These are phyloP conservation scores for Sternotherus odoratus DNA, from an alignment of 2,797 vertebrate genomes.

Conservation along the genomic window DNA sequence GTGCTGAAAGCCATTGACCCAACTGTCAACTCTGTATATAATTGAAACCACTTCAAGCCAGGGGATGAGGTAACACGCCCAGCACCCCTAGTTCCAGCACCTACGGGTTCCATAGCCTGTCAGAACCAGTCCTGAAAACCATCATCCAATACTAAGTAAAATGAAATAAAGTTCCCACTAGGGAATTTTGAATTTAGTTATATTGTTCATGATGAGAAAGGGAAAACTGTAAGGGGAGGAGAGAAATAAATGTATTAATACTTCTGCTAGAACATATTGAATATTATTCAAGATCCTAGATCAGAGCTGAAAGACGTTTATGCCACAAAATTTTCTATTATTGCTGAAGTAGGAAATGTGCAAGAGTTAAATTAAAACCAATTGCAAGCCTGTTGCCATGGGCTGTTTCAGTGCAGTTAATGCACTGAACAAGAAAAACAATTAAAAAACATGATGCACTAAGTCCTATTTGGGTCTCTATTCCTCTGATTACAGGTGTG, in stretches of 20 bases:
- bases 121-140: neutral
- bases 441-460: too few relatives aligned
- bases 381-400: neutral
- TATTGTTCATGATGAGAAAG: neutral
- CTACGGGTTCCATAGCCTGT: neutral
- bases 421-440: neutral
- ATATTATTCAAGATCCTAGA: neutral
- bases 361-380: neutral
- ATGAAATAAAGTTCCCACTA: neutral
- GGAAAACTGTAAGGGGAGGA: neutral
- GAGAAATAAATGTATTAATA: neutral
- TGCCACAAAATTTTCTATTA: neutral
- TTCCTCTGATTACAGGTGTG: neutral
- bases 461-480: neutral
- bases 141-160: neutral
- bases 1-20: too few relatives aligned
- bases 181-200: neutral
- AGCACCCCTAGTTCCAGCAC: too few relatives aligned
- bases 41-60: too few relatives aligned
- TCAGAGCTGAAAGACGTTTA: neutral
- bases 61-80: too few relatives aligned
- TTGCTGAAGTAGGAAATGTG: neutral
- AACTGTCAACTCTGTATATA: too few relatives aligned
- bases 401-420: constrained; percentile 1
- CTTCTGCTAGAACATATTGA: neutral